Base-by-base conservation (phyloP, 2,888 invertebrate species). In the Volucella bombylans region DNA sequence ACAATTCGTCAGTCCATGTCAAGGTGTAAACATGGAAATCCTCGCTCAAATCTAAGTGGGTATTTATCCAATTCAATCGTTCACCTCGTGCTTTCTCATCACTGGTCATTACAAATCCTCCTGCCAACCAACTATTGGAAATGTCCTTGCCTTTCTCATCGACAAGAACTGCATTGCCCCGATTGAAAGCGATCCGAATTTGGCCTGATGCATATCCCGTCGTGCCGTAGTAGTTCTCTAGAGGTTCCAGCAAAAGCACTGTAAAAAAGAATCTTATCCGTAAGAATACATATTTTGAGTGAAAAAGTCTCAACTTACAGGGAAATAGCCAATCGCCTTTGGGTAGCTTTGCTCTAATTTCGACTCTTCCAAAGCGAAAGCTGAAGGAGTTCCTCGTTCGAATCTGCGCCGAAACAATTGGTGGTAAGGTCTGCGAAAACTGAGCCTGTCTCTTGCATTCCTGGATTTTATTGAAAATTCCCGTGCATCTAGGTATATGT, bases 291-390 rank as follows among this genome's bases (percentile, higher is more conserved):
- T 23, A 3, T 2, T 23, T 23, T 3, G 3, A 23, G 3, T 23
- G 3, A 2, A 23, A 3, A n/a, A n/a, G n/a, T n/a, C n/a, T n/a
- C n/a, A 15, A 87, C 88, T 92, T 92, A 96, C 96, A 93, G 82
- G 96, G 96, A 90, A 95, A 94, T 15, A 96, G 92, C 96, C 96
- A 96, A 89, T 96, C 95, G 8, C 96, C 96, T 82, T 93, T 93
- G 0, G 96, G 96, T 45, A 96, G 89, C 90, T 95, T 95, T 0
- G 96, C 96, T 52, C 94, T 93, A 1, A 96, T 92, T 87, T 94
- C 93, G 15, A 96, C 92, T 64, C 92, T 93, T 4, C 96, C 96
- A 88, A 95, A 96, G n/a, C 93, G 93, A 88, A 96, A 96, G 11
- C 93, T 93, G 87, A 96, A 95, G 0, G 91, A 91, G 38, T 93